Evolutionary conservation across 2,888 invertebrate genomes (phyloP).

Genomic region (Brachynemurus nebulosus): DNA sequence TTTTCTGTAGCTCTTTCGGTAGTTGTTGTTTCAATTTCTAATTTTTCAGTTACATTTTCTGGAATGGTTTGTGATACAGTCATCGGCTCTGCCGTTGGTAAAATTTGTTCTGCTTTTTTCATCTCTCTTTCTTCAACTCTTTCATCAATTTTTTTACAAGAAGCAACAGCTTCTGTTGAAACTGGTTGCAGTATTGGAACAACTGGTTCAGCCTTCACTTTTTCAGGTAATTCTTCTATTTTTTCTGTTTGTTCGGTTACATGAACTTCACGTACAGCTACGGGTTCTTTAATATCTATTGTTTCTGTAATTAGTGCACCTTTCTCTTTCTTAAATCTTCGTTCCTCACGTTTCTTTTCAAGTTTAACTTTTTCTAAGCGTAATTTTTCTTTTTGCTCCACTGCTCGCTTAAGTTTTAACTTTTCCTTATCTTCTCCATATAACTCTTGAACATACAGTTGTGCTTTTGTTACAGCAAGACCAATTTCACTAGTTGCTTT

Average conservation of each 20-base stretch:
- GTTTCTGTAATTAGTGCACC: slow-evolving; percentile 21
- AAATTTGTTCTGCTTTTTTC: slow-evolving; percentile 35
- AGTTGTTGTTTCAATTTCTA: slow-evolving; percentile 18
- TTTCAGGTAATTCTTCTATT: slow-evolving; percentile 33
- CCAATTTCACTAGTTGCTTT: slow-evolving; percentile 79
- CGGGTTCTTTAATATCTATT: slow-evolving; percentile 31
- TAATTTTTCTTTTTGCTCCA: slow-evolving; percentile 37
- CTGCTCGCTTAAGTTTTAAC: slow-evolving; percentile 29
- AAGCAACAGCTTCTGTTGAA: slow-evolving; percentile 44
- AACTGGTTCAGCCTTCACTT: slow-evolving; percentile 37
- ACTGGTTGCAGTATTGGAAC: slow-evolving; percentile 44
- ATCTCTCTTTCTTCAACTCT: slow-evolving; percentile 30
- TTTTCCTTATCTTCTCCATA: slow-evolving; percentile 33
- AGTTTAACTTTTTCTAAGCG: slow-evolving; percentile 36
- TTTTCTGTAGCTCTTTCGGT: slow-evolving; percentile 7
- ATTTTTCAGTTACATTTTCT: slow-evolving; percentile 35
- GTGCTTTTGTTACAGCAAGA: slow-evolving; percentile 62
- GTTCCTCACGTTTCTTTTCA: slow-evolving; percentile 31
- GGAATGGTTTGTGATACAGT: slow-evolving; percentile 42
- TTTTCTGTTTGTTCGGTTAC: slow-evolving; percentile 42
- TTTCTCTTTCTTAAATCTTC: slow-evolving; percentile 23
- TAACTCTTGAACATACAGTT: slow-evolving; percentile 49
- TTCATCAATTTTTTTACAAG: slow-evolving; percentile 46
- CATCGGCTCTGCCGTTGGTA: slow-evolving; percentile 43
- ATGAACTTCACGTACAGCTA: slow-evolving; percentile 38